Conservation (phyloP, 2,113 vertebrate genomes). For the Colaptes auratus region DNA sequence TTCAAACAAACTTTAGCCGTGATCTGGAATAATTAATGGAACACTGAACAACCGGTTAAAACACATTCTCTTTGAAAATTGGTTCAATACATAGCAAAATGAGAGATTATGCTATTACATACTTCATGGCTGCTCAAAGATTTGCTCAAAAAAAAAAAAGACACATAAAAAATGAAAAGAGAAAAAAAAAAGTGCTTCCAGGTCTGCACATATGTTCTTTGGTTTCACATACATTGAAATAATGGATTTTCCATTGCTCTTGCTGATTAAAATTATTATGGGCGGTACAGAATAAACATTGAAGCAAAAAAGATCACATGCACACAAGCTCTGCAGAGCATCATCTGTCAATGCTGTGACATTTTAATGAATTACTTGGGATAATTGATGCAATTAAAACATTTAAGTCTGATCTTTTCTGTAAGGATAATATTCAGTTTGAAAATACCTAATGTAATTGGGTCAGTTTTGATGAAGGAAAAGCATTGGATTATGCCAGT, state of each 20-base stretch:
- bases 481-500: not conserved
- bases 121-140: not conserved
- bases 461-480: not conserved
- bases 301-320: not conserved
- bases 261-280: not conserved
- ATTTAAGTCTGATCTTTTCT: not conserved
- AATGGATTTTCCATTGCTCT: not conserved
- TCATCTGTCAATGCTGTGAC: not conserved
- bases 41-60: not conserved
- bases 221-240: not conserved
- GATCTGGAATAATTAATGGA: not conserved
- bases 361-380: conserved; percentile 40
- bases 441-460: conserved; percentile 21
- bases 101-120: not conserved
- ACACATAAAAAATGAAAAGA: not conserved
- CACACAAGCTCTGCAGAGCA: not conserved
- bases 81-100: not conserved
- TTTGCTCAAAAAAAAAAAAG: not conserved
- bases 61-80: not conserved
- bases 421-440: not conserved
- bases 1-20: not conserved
- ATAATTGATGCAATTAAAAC: conserved; percentile 36
- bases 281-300: not conserved
- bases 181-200: not conserved
- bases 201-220: not conserved